Base-by-base conservation (phyloP, 2,113 vertebrate species). In the Eurystomus gularis region DNA sequence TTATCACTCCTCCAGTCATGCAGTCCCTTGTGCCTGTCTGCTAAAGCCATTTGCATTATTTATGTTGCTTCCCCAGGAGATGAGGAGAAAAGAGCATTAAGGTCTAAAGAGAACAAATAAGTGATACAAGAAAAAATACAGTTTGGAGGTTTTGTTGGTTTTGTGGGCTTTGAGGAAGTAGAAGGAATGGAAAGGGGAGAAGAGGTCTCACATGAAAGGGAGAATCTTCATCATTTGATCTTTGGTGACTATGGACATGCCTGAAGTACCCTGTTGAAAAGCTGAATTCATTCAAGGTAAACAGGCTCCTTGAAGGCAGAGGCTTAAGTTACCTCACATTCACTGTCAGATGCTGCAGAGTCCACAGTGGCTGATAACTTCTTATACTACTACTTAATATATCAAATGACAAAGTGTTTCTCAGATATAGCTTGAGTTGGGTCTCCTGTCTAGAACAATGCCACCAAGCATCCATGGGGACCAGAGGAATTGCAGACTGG, bases 381-480 rank as follows among this genome's bases (percentile, higher is more conserved):
- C 44, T 78, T 64, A 48, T 8, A 17, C 17, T 70, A 29, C 12
- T 25, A 24, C 23, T 75, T 75, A 60, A 69, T 31, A 20, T 13
- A 54, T 2, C 26, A 73, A 62, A 90, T 24, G 37, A 24, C 39
- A 49, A 49, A 69, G 44, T 26, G 8, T 49, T 86, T 69, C 71
- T 69, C 49, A 64, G 49, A 75, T 54, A 39, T 20, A 73, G 23
- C 49, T 54, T 1, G 2, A 17, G 17, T 13, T 48, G 11, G 2
- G 13, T 77, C 7, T n/a, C 24, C 48, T 57, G 25, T n/a, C n/a
- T 26, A 54, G 44, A 80, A 73, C 39, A 23, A 54, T 21, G 29
- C 46, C 44, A 40, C 18, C 33, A 14, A 82, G 23, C 17, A 42
- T 42, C 0, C 0, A 4, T 76, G 44, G 24, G 28, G 48, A 71